phyloP scores from a whole-genome alignment of 2,113 vertebrate species.

The Coryphaenoides rupestris region DNA sequence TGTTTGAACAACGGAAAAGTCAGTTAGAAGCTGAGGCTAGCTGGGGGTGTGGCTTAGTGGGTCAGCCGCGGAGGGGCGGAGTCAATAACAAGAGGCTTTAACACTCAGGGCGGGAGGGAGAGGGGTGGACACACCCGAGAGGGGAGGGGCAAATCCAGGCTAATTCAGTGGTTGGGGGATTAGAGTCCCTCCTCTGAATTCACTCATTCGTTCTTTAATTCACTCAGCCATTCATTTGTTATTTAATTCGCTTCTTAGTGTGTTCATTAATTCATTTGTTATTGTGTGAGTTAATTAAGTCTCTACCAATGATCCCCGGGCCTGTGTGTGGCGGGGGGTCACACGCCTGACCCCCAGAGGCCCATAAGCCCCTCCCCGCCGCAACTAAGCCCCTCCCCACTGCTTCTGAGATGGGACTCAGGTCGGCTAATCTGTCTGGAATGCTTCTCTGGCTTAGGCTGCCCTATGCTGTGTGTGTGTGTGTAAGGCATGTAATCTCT shows the following conservation, averaged over 20 bases:
- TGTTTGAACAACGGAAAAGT: conserved; percentile 19
- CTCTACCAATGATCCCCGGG: no score
- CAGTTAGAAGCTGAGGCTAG: conserved; percentile 11
- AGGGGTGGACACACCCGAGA: no score
- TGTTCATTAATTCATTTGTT: no score
- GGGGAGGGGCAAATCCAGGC: no score
- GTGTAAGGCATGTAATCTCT: no score
- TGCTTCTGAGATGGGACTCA: conserved; percentile 39
- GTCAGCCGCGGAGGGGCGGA: neutral
- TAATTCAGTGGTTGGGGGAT: no score
- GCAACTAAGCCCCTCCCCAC: conserved; percentile 1
- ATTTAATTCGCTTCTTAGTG: no score
- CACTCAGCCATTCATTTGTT: neutral
- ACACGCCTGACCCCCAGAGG: conserved; percentile 4
- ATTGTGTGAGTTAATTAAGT: no score
- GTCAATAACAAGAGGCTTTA: no score
- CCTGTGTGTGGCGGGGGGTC: no score
- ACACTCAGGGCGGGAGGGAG: no score
- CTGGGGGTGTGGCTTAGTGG: conserved; percentile 2
- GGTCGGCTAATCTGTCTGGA: conserved; percentile 68
- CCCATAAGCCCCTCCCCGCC: neutral
- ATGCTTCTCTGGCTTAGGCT: conserved; percentile 49
- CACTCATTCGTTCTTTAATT: neutral
- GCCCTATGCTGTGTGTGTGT: conserved; percentile 18
- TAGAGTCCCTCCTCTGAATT: no score